Evolutionary conservation across 1,140 invertebrate genomes (phyloP).

Genomic region (Pogonomyrmex californicus): DNA sequence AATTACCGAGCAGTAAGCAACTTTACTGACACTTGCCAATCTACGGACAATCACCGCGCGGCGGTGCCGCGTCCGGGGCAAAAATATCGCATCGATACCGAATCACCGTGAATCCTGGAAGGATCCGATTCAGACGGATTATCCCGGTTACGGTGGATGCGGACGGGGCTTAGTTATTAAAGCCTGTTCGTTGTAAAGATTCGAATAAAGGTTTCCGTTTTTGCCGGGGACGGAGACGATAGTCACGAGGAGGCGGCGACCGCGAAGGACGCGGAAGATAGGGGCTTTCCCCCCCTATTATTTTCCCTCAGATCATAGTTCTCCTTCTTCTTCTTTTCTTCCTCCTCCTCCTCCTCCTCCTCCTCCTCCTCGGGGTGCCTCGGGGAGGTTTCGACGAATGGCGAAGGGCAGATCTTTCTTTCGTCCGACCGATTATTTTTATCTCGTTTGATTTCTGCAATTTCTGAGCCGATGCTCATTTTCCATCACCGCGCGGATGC

Average conservation of each 20-base stretch:
- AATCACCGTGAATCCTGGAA: slow-evolving; percentile 32
- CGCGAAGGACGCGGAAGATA: slow-evolving; percentile 58
- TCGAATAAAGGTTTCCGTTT: slow-evolving; percentile 48
- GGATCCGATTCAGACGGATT: slow-evolving; percentile 47
- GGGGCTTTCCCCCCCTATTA: not conserved
- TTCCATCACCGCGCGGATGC: not conserved
- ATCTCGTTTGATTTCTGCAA: not conserved
- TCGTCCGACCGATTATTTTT: not conserved
- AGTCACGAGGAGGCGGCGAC: slow-evolving; percentile 6
- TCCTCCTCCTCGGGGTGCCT: not conserved
- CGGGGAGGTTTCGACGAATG: not conserved
- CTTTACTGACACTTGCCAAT: slow-evolving; percentile 42
- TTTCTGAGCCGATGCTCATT: not conserved
- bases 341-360: no score
- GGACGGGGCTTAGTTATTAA: slow-evolving; percentile 39
- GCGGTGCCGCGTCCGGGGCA: not conserved
- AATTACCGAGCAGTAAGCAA: slow-evolving; percentile 71
- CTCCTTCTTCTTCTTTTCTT: no score
- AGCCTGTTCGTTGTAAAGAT: slow-evolving; percentile 8
- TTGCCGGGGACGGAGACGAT: slow-evolving; percentile 1
- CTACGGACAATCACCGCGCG: not conserved
- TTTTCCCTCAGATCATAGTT: not conserved
- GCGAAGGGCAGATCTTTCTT: not conserved
- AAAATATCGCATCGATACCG: not conserved
- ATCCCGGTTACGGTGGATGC: slow-evolving; percentile 20